Conservation (phyloP, 1,140 invertebrate species). For the Leptopilina boulardi region DNA sequence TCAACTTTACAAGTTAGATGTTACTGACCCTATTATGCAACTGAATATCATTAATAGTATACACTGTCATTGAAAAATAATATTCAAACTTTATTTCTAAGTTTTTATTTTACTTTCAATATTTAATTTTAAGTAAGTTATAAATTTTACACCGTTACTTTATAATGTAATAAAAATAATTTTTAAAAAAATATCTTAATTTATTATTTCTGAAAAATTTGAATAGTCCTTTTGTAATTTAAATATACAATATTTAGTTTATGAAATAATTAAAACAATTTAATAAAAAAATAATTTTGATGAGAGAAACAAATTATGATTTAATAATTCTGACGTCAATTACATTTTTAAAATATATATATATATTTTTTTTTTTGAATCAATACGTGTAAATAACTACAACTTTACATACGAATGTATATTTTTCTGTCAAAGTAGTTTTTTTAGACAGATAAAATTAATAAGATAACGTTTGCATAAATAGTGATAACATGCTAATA, state of each 20-base stretch:
- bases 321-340: constrained; percentile 11
- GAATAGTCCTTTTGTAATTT: background rate
- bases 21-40: constrained; percentile 17
- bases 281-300: background rate
- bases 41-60: background rate
- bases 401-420: background rate
- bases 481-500: background rate
- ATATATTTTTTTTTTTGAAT: background rate
- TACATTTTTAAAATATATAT: background rate
- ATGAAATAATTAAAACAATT: too few relatives aligned
- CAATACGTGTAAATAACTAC: background rate
- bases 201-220: too few relatives aligned
- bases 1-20: constrained; percentile 21
- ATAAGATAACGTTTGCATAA: constrained; percentile 13
- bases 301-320: background rate
- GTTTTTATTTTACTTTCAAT: background rate
- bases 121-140: background rate
- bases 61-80: background rate
- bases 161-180: too few relatives aligned
- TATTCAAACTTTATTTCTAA: background rate
- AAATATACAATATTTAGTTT: background rate
- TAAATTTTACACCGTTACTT: background rate
- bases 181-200: too few relatives aligned
- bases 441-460: constrained; percentile 14
- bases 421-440: background rate